phyloP scores from a whole-genome alignment of 1,140 invertebrate species.

The Bombus superbus region DNA sequence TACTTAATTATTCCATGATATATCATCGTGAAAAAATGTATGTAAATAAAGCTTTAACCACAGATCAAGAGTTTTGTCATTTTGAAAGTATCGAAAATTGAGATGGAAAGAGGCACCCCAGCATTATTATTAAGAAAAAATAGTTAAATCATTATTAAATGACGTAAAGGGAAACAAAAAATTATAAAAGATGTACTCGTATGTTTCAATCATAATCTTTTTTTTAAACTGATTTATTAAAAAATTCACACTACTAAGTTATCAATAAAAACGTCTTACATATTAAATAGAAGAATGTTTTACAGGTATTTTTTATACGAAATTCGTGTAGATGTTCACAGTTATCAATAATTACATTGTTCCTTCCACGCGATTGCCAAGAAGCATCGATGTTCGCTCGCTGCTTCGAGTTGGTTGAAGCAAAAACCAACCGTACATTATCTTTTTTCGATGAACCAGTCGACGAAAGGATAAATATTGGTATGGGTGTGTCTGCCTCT shows the following conservation, averaged over 20 bases:
- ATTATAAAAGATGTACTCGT: background rate
- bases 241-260: conserved; percentile 81
- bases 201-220: background rate
- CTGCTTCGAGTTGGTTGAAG: conserved; percentile 52
- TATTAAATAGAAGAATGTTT: conserved; percentile 78
- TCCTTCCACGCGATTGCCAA: conserved; percentile 72
- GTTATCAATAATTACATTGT: conserved; percentile 58
- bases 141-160: background rate
- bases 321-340: conserved; percentile 63
- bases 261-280: conserved; percentile 81
- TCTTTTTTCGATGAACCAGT: conserved; percentile 9
- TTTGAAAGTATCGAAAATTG: background rate
- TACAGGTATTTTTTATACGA: conserved; percentile 54
- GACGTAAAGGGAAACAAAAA: background rate
- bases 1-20: conserved; percentile 73
- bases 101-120: background rate
- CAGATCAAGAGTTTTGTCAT: background rate
- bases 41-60: conserved; percentile 77
- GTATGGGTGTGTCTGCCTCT: background rate
- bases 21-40: conserved; percentile 70
- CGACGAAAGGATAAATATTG: background rate
- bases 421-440: conserved; percentile 49
- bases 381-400: conserved; percentile 51
- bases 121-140: background rate
- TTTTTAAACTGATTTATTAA: conserved; percentile 79